These are phyloP conservation scores for Orthonyx spaldingii DNA, from an alignment of 2,113 vertebrate genomes.

Conservation along the genomic window DNA sequence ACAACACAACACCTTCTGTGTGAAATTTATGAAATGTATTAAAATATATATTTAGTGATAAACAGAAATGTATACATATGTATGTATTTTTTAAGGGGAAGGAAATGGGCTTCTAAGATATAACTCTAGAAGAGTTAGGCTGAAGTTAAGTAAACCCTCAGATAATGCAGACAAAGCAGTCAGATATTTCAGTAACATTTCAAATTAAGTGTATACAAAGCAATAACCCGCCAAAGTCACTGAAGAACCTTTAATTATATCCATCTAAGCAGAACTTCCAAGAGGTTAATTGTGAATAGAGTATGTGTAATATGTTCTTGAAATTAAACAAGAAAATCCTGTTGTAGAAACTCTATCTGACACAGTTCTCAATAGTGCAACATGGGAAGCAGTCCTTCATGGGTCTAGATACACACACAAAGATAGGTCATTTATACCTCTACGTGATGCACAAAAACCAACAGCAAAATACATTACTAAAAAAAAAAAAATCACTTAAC, in stretches of 20 bases:
- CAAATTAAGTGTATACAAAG: not conserved
- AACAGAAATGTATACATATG: rapidly evolving
- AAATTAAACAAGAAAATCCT: not conserved
- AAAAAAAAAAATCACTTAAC: not conserved
- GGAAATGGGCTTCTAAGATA: not conserved
- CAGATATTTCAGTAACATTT: not conserved
- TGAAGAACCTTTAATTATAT: not conserved
- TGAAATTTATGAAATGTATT: not conserved
- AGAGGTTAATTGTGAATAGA: not conserved
- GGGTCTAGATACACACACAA: not conserved
- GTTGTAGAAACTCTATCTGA: not conserved
- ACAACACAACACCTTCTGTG: not conserved
- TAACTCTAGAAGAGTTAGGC: not conserved
- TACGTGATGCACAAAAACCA: rapidly evolving
- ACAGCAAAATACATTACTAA: not conserved
- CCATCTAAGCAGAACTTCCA: not conserved
- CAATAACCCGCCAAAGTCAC: not conserved
- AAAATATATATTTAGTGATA: not conserved
- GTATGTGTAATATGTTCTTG: not conserved
- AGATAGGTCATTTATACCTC: not conserved
- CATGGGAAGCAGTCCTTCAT: not conserved
- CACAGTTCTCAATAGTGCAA: not conserved
- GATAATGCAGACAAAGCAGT: not conserved
- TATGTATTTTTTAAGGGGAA: not conserved
- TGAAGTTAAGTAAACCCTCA: not conserved